phyloP scores from a whole-genome alignment of 2,888 invertebrate species.

The Acronicta alni region DNA sequence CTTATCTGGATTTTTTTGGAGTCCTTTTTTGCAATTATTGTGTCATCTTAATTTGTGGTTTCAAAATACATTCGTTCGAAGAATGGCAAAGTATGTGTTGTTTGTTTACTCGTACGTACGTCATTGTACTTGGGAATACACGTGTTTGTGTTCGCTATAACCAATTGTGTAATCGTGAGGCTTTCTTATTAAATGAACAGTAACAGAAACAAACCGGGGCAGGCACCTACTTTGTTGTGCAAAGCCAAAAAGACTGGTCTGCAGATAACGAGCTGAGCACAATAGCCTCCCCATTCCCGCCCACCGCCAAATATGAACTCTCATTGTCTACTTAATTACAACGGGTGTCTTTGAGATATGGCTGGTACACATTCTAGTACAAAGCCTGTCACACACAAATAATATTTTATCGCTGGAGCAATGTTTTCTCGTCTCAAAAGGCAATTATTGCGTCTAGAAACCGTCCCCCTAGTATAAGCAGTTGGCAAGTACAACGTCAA shows the following conservation, averaged over 20 bases:
- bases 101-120: slow-evolving; percentile 10
- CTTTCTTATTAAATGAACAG: slow-evolving; percentile 66
- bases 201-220: slow-evolving; percentile 62
- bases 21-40: slow-evolving; percentile 27
- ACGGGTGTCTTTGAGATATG: slow-evolving; percentile 84
- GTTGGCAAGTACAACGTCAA: slow-evolving; percentile 52
- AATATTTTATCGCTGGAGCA: slow-evolving; percentile 79
- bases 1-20: slow-evolving; percentile 52
- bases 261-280: slow-evolving; percentile 82
- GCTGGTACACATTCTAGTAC: slow-evolving; percentile 76
- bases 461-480: slow-evolving; percentile 38
- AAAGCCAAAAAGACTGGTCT: slow-evolving; percentile 83
- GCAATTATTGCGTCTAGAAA: slow-evolving; percentile 69
- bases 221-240: slow-evolving; percentile 75
- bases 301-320: slow-evolving; percentile 83
- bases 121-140: neutral
- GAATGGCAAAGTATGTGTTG: neutral
- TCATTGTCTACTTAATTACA: slow-evolving; percentile 88
- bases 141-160: slow-evolving; percentile 16
- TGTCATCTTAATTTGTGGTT: slow-evolving; percentile 25
- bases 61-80: neutral
- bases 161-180: slow-evolving; percentile 40
- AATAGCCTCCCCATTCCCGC: slow-evolving; percentile 73
- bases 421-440: slow-evolving; percentile 73
- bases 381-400: slow-evolving; percentile 85